Base-by-base conservation (phyloP, 2,888 invertebrate genomes). In the Drosophila neoperkinsi region DNA sequence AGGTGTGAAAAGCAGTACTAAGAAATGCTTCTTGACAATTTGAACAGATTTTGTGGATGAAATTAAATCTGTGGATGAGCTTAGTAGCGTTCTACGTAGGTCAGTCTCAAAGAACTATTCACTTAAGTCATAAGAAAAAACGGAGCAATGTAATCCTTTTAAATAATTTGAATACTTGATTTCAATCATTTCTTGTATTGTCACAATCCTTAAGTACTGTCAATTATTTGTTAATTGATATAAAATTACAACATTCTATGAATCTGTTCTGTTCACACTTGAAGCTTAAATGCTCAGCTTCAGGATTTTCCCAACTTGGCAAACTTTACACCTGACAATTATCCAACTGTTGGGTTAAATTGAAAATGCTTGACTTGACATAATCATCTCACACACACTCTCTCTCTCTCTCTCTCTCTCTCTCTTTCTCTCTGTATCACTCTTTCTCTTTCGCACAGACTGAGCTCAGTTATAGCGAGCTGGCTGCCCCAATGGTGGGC, bases 401-500 rank as follows among this genome's bases (percentile, higher is more conserved):
- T 34, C 34, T 34, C 1, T 34, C 28, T 36, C 30, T 13, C 34
- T 49, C 4, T 56, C 16, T n/a, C 38, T 55, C 2, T 49, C n/a
- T n/a, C n/a, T n/a, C n/a, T n/a, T 18, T 57, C 10, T 16, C 10
- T 28, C n/a, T 18, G 16, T 11, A 3, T 56, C 51, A 31, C 30
- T 55, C 30, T 33, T 25, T 52, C 10, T 65, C n/a, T 49, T 1
- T 21, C 11, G 1, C 10, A 49, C 77, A 93, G 93, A 92, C 91
- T 92, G 93, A 93, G 84, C 84, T 93, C 79, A 90, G 91, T 78
- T 93, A 93, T 67, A 91, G 90, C 60, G 93, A 93, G 66, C 83
- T 93, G 68, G 76, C 88, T 50, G 85, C 86, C 62, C 88, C 91
- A 11, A 31, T 88, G 64, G 88, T 90, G 74, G 87, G 90, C 74